phyloP scores from a whole-genome alignment of 2,797 vertebrate species.

The Enteromius treurensis region DNA sequence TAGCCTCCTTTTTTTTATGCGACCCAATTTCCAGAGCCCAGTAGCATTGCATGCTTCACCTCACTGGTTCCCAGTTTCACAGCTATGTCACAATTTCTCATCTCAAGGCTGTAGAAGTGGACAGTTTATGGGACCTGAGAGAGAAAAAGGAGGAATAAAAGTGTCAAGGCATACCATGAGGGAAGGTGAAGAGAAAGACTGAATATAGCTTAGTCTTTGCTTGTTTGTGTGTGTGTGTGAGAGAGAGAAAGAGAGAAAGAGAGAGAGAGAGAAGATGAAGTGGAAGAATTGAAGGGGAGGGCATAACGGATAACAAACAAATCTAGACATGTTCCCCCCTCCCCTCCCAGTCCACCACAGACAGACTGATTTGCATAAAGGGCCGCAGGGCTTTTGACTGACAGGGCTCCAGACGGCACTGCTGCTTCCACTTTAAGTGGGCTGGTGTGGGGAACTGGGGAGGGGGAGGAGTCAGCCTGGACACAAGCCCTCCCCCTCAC shows the following conservation, averaged over 20 bases:
- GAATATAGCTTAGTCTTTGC: constrained; percentile 17
- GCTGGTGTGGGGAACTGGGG: constrained; percentile 54
- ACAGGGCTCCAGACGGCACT: constrained; percentile 54
- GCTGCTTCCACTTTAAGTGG: constrained; percentile 65
- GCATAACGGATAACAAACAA: constrained; percentile 68
- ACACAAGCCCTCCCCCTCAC: constrained; percentile 58
- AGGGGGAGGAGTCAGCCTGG: constrained; percentile 52
- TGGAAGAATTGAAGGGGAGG: constrained; percentile 60
- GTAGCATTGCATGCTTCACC: constrained; percentile 50
- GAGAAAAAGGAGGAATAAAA: constrained; percentile 55
- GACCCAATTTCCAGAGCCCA: constrained; percentile 62
- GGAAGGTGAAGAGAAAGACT: constrained; percentile 33
- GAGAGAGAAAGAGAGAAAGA: background rate
- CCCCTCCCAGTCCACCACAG: constrained; percentile 26
- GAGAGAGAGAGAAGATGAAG: constrained; percentile 45
- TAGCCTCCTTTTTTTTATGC: constrained; percentile 37
- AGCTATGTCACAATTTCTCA: constrained; percentile 52
- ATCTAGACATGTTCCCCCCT: constrained; percentile 66
- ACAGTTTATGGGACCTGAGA: constrained; percentile 49
- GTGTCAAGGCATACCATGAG: constrained; percentile 45
- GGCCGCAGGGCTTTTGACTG: constrained; percentile 60
- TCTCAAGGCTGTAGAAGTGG: constrained; percentile 35
- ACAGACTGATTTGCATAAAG: constrained; percentile 68
- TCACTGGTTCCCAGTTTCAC: constrained; percentile 58
- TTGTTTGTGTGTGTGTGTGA: constrained; percentile 12